phyloP scores from a whole-genome alignment of 2,113 vertebrate species.

The Grammomys surdaster region DNA sequence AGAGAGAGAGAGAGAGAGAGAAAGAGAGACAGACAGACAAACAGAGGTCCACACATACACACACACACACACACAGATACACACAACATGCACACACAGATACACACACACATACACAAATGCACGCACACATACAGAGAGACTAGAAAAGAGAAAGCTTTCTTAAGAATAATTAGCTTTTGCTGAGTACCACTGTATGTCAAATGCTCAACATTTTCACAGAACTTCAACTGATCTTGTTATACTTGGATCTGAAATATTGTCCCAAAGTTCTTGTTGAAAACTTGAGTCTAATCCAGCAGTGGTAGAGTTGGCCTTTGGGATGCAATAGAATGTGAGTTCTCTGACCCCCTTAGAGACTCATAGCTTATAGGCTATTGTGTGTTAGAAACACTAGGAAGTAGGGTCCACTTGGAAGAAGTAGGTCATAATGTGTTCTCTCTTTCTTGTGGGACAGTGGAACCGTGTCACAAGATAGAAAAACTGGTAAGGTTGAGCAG shows the following conservation, averaged over 20 bases:
- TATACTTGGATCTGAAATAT: neutral
- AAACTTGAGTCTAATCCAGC: neutral
- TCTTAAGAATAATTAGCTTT: conserved; percentile 4
- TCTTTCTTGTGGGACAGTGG: too few relatives aligned
- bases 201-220: neutral
- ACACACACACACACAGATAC: too few relatives aligned
- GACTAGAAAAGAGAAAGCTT: neutral
- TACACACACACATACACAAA: too few relatives aligned
- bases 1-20: neutral
- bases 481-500: too few relatives aligned
- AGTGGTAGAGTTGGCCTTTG: neutral
- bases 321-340: neutral
- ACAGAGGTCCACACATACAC: too few relatives aligned
- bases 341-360: neutral
- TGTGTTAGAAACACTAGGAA: neutral
- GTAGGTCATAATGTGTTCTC: neutral
- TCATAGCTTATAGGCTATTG: neutral
- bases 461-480: too few relatives aligned
- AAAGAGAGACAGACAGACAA: neutral
- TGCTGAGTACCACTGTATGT: neutral
- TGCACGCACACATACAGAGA: neutral
- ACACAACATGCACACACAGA: too few relatives aligned
- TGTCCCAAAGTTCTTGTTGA: neutral
- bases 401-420: neutral
- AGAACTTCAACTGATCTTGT: neutral